Evolutionary conservation across 2,797 vertebrate genomes (phyloP), one percentile per base, ranked within the genome.

Genomic region (Scomberomorus guttatus): DNA sequence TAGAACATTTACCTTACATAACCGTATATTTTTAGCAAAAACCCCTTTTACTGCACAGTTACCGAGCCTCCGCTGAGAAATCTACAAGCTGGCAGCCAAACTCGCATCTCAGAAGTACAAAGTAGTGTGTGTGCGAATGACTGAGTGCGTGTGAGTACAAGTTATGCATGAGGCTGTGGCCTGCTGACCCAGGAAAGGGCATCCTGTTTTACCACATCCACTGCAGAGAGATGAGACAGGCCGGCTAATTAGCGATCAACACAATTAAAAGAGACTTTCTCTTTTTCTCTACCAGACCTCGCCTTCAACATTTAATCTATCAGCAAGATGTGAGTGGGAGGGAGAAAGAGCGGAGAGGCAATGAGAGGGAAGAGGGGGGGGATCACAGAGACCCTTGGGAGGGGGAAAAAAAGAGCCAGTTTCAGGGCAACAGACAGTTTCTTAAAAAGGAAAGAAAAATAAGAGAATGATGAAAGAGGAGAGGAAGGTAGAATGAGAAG

Each of bases 401-500:
- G 69, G 12, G 13, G 10, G 50, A 80, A 75, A 79, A 77, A 88
- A 87, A 89, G 78, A 87, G 68, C 85, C 83, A 87, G 83, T 88
- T 90, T 86, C 83, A 85, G 83, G 84, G 85, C 79, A 91, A 88
- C 75, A 82, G 88, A 85, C 84, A 87, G 79, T 86, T 91, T 88
- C 67, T 91, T 86, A 66, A 84, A 86, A 88, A 84, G 80, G 79
- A 82, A 86, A 88, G 82, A 82, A 89, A 87, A 91, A 85, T 80
- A 88, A 90, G 50, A 84, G 52, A 77, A 84, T 82, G 86, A 93
- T 90, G 83, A 92, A 90, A 88, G 70, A 81, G 77, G 71, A 75
- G 77, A 75, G 77, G 74, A 66, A 78, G 83, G 79, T 73, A 61
- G 77, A 65, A 65, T 34, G 27, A n/a, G 59, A 57, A 32, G 67